A percentile compares a stretch with the other conserved stretches of the same genome.
Evolutionary conservation across 1,140 invertebrate genomes (phyloP).

Genomic region (Penaeus chinensis): DNA sequence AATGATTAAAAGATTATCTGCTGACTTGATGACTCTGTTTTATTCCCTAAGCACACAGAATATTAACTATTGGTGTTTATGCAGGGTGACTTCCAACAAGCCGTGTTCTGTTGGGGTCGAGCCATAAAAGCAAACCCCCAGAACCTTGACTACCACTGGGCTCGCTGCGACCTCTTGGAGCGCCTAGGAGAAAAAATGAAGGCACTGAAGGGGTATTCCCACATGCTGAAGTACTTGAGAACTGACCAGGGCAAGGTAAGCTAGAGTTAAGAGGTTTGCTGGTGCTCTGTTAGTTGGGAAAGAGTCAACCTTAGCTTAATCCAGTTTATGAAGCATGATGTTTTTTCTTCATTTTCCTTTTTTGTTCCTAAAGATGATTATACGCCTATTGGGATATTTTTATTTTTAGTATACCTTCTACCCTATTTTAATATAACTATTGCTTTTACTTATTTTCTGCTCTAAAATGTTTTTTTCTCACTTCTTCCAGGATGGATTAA

Average conservation of each 20-base stretch:
- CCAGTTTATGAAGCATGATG: too few relatives aligned
- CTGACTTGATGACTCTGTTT: too few relatives aligned
- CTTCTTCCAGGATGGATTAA: slow-evolving; percentile 76
- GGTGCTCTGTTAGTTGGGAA: too few relatives aligned
- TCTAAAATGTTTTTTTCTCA: not conserved
- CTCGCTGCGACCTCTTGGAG: slow-evolving; percentile 79
- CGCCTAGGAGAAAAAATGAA: slow-evolving; percentile 78
- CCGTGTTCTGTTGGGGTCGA: slow-evolving; percentile 63
- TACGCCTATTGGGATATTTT: too few relatives aligned
- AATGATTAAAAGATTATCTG: too few relatives aligned
- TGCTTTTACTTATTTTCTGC: too few relatives aligned
- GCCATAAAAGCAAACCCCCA: slow-evolving; percentile 79
- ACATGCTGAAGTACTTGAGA: slow-evolving; percentile 77
- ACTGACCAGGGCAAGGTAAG: slow-evolving; percentile 73
- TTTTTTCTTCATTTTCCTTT: too few relatives aligned
- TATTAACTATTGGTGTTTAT: not conserved
- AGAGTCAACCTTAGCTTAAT: too few relatives aligned
- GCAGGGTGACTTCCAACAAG: slow-evolving; percentile 49
- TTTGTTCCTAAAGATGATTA: too few relatives aligned
- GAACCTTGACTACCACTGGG: slow-evolving; percentile 79
- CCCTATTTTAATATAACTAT: too few relatives aligned
- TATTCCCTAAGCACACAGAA: not conserved
- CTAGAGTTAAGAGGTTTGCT: not conserved
- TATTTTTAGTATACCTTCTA: too few relatives aligned
- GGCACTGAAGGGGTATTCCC: slow-evolving; percentile 79